Base-by-base conservation (phyloP, 2,888 invertebrate species). In the Pyralis farinalis region DNA sequence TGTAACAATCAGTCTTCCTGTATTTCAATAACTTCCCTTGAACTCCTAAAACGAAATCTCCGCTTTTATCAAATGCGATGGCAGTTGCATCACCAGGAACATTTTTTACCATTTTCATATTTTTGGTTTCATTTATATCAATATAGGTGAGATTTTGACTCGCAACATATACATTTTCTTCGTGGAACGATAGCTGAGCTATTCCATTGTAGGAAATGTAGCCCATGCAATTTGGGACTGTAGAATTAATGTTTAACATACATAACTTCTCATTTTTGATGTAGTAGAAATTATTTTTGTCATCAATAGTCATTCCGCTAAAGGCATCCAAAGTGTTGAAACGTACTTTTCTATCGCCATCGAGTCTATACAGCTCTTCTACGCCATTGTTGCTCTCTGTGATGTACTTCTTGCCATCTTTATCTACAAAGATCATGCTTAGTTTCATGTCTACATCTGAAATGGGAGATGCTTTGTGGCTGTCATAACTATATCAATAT, bases 211-310 rank as follows among this genome's bases (percentile, higher is more conserved):
- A 82, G 1, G 63, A 49, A 0, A 85, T 54, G 46, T 74, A 70
- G 1, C 73, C 71, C 5, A 85, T 64, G 25, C 59, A 66, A 9
- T 59, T 55, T 1, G 83, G 73, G 5, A 46, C 54, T 1, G 71
- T 64, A 6, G 60, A 46, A 35, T 52, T 69, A 3, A 67, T 58
- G 46, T 73, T 80, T 16, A 83, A 48, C 4, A 82, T 71, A 38
- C 55, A 85, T 7, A 85, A 37, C 38, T 75, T 69, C 1, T 74
- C 71, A 11, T 73, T 62, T 52, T 69, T 71, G 34, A 85, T 69
- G 46, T 67, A 86, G 50, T 82, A 85, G 45, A 85, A 77, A 44
- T 86, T 80, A 46, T 82, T 81, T 40, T 77, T 63, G 11, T 72
- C 69, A 32, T 83, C 79, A 27, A 83, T 77, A 6, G 77, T 72